Evolutionary conservation across 2,888 invertebrate genomes (phyloP).

Genomic region (Blera fallax): DNA sequence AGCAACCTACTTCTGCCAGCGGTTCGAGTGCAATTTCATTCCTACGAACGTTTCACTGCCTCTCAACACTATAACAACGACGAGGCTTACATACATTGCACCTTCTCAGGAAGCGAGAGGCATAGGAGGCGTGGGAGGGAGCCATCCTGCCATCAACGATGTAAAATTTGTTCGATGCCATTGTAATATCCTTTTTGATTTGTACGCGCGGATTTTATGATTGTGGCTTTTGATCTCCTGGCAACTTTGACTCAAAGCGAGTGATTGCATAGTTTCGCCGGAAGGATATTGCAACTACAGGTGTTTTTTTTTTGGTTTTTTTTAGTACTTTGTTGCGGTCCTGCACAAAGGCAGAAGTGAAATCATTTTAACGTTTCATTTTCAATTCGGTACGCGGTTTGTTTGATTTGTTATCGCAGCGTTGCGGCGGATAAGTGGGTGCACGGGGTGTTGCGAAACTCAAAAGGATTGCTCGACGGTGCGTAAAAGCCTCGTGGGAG

Average conservation of each 20-base stretch:
- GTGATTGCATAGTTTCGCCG: constrained; percentile 38
- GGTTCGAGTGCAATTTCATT: constrained; percentile 61
- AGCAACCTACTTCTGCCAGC: constrained; percentile 11
- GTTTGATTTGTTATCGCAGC: neutral
- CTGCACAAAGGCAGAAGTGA: neutral
- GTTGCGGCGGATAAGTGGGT: neutral
- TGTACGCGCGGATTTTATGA: constrained; percentile 54
- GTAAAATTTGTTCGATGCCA: constrained; percentile 54
- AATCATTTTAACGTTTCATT: constrained; percentile 7
- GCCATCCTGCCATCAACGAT: constrained; percentile 9
- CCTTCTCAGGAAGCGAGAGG: neutral
- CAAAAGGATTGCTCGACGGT: too few relatives aligned
- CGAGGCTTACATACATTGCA: constrained; percentile 7
- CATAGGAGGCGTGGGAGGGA: too few relatives aligned
- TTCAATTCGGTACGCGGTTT: neutral
- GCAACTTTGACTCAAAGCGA: constrained; percentile 29
- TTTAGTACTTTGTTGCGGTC: neutral
- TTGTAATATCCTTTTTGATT: constrained; percentile 63
- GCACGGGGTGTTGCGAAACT: too few relatives aligned
- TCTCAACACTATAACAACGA: constrained; percentile 36
- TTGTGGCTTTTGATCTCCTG: constrained; percentile 62
- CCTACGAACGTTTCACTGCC: constrained; percentile 61
- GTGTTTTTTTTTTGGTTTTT: constrained; percentile 32
- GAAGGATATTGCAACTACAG: constrained; percentile 58
- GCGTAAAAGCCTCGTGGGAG: too few relatives aligned